Conservation (phyloP, 2,113 vertebrate species). For the Rhabdornis inornatus region DNA sequence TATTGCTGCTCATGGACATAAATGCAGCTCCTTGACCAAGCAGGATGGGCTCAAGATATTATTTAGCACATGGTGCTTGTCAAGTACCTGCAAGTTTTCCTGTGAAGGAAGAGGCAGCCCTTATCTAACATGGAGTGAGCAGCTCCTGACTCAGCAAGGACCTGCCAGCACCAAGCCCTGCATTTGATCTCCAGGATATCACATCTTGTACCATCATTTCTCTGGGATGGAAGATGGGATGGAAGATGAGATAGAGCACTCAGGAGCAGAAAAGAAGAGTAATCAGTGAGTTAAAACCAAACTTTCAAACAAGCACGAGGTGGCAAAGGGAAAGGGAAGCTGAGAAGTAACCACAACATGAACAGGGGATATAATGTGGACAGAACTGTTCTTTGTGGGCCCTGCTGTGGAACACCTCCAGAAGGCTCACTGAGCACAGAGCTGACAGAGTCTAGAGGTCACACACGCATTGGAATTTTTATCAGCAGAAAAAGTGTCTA, state of each 20-base stretch:
- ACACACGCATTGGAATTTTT: neutral
- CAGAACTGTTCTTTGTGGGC: neutral
- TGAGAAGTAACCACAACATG: neutral
- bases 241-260: neutral
- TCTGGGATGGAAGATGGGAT: neutral
- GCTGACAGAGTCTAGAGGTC: neutral
- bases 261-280: neutral
- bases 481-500: neutral
- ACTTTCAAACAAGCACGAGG: neutral
- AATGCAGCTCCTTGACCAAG: neutral
- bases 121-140: neutral
- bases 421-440: neutral
- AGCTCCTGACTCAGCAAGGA: neutral
- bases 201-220: neutral
- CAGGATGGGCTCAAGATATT: neutral
- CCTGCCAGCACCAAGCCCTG: neutral
- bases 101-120: neutral
- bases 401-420: rapidly evolving
- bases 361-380: neutral
- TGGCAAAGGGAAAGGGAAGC: neutral
- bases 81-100: neutral
- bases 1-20: neutral
- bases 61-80: neutral
- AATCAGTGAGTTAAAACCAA: neutral
- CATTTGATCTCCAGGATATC: neutral